Conservation (phyloP, 2,888 invertebrate genomes). For the Brachypalpus laphriformis region DNA sequence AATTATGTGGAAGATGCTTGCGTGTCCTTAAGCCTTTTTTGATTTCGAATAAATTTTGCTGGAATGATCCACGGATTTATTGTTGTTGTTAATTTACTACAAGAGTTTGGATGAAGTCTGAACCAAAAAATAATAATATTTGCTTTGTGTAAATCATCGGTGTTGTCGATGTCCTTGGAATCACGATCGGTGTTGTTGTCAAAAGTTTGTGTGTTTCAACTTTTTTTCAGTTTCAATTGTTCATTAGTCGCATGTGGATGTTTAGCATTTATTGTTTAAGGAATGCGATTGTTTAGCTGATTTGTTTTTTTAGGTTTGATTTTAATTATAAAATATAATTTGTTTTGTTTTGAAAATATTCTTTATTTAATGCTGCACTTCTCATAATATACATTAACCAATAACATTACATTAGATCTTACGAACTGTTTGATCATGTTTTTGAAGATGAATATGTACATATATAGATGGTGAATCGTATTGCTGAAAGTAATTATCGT, state of each 20-base stretch:
- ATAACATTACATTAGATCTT: not conserved
- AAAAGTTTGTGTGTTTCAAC: conserved; percentile 34
- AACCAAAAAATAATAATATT: conserved; percentile 8
- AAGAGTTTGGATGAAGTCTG: conserved; percentile 45
- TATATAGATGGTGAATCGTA: too few relatives aligned
- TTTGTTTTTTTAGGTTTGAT: conserved; percentile 14
- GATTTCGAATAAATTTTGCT: conserved; percentile 65
- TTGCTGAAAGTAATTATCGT: too few relatives aligned
- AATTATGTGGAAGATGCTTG: conserved; percentile 56
- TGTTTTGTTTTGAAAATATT: not conserved
- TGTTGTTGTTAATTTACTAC: conserved; percentile 62
- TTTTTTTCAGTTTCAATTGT: conserved; percentile 1
- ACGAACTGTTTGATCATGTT: too few relatives aligned
- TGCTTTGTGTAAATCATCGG: conserved; percentile 73
- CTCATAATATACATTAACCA: not conserved
- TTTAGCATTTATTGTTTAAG: conserved; percentile 58
- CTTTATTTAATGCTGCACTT: conserved; percentile 10
- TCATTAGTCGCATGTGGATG: conserved; percentile 66
- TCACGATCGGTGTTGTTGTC: conserved; percentile 73
- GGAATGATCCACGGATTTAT: conserved; percentile 72
- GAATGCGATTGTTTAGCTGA: conserved; percentile 64
- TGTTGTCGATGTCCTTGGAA: conserved; percentile 73
- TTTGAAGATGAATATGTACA: too few relatives aligned
- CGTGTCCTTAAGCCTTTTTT: conserved; percentile 68
- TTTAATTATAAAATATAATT: not conserved